These are phyloP conservation scores for Cryptomyrus ogoouensis DNA, from an alignment of 2,113 vertebrate species.

Conservation along the genomic window DNA sequence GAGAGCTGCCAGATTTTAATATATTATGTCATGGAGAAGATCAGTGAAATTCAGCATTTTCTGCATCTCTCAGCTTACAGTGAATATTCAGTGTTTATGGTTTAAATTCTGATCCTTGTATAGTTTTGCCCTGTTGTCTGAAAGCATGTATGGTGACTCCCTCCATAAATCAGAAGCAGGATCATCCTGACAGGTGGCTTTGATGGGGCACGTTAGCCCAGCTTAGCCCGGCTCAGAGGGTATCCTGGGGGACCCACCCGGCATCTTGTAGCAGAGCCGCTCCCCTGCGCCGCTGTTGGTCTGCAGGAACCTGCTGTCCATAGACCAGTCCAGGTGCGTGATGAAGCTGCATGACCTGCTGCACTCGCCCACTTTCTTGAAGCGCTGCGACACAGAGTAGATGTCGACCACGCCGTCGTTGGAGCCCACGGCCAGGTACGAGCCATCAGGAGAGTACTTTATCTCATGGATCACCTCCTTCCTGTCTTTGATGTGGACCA, in stretches of 20 bases:
- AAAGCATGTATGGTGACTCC: background rate
- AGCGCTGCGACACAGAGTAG: constrained; percentile 84
- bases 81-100: background rate
- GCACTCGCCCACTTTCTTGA: constrained; percentile 95
- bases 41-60: background rate
- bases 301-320: constrained; percentile 90
- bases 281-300: constrained; percentile 88
- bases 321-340: constrained; percentile 94
- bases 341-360: constrained; percentile 84
- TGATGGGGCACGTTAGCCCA: background rate
- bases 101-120: background rate
- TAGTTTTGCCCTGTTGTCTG: background rate
- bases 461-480: constrained; percentile 97
- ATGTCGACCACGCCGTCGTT: constrained; percentile 87
- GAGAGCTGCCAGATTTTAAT: background rate
- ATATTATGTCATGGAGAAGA: background rate
- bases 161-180: background rate
- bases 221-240: constrained; percentile 68
- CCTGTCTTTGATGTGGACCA: constrained; percentile 94
- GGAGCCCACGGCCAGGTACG: constrained; percentile 89
- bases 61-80: background rate
- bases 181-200: background rate
- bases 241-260: background rate
- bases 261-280: constrained; percentile 85
- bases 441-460: constrained; percentile 91